Conservation (phyloP, 2,888 invertebrate genomes). For the Ormyrus labotus region DNA sequence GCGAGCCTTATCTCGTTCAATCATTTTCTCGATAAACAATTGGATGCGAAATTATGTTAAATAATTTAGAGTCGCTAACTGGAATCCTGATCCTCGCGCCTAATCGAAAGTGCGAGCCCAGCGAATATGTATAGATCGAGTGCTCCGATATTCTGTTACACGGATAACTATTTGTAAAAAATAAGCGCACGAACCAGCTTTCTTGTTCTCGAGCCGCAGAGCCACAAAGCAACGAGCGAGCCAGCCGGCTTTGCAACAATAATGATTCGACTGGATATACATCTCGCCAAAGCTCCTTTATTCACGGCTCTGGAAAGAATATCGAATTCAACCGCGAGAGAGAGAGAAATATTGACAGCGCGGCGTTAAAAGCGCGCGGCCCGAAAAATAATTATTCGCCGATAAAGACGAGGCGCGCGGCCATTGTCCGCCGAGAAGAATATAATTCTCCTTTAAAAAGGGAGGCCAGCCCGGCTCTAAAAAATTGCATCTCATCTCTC, state of each 20-base stretch:
- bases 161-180: constrained; percentile 45
- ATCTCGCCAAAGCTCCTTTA: background rate
- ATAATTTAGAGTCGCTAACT: too few species aligned
- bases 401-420: too few species aligned
- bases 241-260: too few species aligned
- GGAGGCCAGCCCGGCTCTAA: background rate
- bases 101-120: constrained; percentile 28
- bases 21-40: too few species aligned
- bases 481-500: background rate
- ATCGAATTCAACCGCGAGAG: too few species aligned
- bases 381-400: too few species aligned
- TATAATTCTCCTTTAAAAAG: background rate
- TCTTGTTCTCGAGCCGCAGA: background rate
- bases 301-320: background rate
- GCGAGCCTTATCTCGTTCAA: too few species aligned
- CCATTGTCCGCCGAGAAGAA: too few species aligned
- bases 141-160: constrained; percentile 27
- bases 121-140: constrained; percentile 33
- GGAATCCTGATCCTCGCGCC: constrained; percentile 5
- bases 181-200: constrained; percentile 18
- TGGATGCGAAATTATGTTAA: too few species aligned
- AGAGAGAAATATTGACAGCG: too few species aligned
- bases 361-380: too few species aligned
- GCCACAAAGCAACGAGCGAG: background rate
- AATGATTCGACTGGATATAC: too few species aligned